Evolutionary conservation across 2,113 vertebrate species (phyloP), one percentile per base, ranked within the genome.

Genomic region (Oryzias melastigma): DNA sequence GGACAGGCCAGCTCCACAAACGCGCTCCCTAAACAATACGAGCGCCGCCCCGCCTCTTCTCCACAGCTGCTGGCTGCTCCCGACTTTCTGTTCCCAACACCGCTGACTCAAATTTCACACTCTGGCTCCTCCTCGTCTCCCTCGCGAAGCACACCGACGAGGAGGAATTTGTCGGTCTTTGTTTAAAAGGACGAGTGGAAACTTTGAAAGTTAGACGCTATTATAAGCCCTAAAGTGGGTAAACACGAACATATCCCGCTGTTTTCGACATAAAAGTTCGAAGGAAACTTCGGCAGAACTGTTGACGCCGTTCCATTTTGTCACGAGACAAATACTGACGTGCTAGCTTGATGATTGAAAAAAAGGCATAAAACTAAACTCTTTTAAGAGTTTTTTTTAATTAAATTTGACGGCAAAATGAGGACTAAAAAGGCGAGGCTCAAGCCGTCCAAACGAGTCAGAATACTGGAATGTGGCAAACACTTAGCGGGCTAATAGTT

Each of bases 81-180:
- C 1, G 73, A 85, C 82, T 88, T 76, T 77, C 69, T 72, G 51
- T 64, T 69, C 50, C 66, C 73, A 63, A 71, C 81, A 81, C 71
- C 75, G 71, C 49, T 18, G 89, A 84, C 81, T 92, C 91, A 75
- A 49, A 71, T 92, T 92, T 91, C 91, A 90, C 87, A 69, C 62
- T 20, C 66, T 83, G 80, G 87, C 91, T 90, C 91, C 91, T 88
- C 91, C 91, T 91, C 80, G 83, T 86, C 91, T 84, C 90, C 87
- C 87, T 87, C 77, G 85, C 77, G 53, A 60, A 82, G 68, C 78
- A 57, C 83, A 60, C 52, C 85, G 84, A 81, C 69, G 57, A 58
- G 68, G 83, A 78, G 88, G 88, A 87, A 40, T 90, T 83, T 90
- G 82, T 89, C 82, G 85, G 75, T 77, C 84, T 89, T 87, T 89